Base-by-base conservation (phyloP, 2,797 vertebrate genomes). In the Rhabdomys pumilio region DNA sequence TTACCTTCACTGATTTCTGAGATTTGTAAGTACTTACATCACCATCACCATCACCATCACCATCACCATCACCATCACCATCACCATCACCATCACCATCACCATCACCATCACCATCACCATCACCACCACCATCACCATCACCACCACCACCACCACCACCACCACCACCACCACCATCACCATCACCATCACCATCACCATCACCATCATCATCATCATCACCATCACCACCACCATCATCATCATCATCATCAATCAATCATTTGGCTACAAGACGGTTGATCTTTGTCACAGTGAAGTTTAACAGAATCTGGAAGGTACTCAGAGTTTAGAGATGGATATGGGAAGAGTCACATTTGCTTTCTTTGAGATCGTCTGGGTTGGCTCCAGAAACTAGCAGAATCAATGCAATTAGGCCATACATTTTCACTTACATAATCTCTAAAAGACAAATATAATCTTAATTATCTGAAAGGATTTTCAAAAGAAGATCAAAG, bases 1-100 rank as follows among this genome's bases (percentile, higher is more conserved):
- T 41, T 86, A 76, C 65, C 8, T 83, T 82, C 82, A 69, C 34
- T 90, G 8, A 83, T 26, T 47, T 94, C 14, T 93, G 86, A 94
- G 76, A 95, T 73, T 11, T 61, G 2, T 72, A 3, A 93, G 13
- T 80, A 55, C 14, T 47, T 82, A 29, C 12, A 29, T 17, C 57
- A 29, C 17, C 1, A 41, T 87, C 0, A 22, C 1, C 59, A 3
- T 29, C 57, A 41, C 29, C 1, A n/a, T 29, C 61, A 63, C 29
- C 24, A 63, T 63, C 61, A 9, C 26, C 61, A 29, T 63, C 61
- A 29, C 29, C 61, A 3, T 31, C 38, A 38, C 61, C 59, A 8
- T 26, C 59, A 24, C 3, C 59, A 8, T 24, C 61, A 29, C 12
- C 57, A 19, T 44, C 1, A 38, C 61, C 59, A 8, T 26, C 59